Percentiles rank a stretch among this genome's conserved stretches.
phyloP scores from a whole-genome alignment of 2,888 invertebrate genomes.

The Eilema depressum region DNA sequence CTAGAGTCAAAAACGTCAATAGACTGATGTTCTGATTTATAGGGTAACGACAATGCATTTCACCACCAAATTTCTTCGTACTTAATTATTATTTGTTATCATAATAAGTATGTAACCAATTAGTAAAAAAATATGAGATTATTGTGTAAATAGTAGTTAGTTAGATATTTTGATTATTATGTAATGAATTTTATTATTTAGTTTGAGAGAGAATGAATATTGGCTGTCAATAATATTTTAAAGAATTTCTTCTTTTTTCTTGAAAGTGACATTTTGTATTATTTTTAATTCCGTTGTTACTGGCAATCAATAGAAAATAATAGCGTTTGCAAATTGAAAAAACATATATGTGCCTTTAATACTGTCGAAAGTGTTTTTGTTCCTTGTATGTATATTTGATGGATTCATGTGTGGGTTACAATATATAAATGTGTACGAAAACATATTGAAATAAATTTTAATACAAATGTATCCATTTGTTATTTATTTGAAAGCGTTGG shows the following conservation, averaged over 20 bases:
- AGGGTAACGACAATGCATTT: slow-evolving; percentile 60
- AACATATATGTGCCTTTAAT: slow-evolving; percentile 29
- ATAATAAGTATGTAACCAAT: slow-evolving; percentile 41
- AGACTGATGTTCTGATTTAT: slow-evolving; percentile 7
- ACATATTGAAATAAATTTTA: slow-evolving; percentile 48
- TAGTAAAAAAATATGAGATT: slow-evolving; percentile 52
- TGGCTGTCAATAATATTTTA: slow-evolving; percentile 10
- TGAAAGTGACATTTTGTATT: background rate
- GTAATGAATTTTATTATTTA: background rate
- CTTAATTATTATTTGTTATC: slow-evolving; percentile 65
- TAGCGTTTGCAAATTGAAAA: slow-evolving; percentile 17
- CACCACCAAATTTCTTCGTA: slow-evolving; percentile 71
- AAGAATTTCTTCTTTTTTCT: background rate
- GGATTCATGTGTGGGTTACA: slow-evolving; percentile 45
- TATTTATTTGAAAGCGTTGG: background rate
- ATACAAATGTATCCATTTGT: slow-evolving; percentile 30
- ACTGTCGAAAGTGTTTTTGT: slow-evolving; percentile 27
- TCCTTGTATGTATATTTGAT: slow-evolving; percentile 57
- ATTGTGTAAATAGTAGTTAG: slow-evolving; percentile 55
- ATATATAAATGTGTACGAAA: slow-evolving; percentile 47
- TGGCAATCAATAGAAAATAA: background rate
- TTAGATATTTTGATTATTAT: slow-evolving; percentile 29
- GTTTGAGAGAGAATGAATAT: slow-evolving; percentile 4
- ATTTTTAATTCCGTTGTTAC: background rate
- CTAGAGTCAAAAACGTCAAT: slow-evolving; percentile 3